Evolutionary conservation across 1,140 invertebrate species (phyloP).

Genomic region (Aphis gossypii): DNA sequence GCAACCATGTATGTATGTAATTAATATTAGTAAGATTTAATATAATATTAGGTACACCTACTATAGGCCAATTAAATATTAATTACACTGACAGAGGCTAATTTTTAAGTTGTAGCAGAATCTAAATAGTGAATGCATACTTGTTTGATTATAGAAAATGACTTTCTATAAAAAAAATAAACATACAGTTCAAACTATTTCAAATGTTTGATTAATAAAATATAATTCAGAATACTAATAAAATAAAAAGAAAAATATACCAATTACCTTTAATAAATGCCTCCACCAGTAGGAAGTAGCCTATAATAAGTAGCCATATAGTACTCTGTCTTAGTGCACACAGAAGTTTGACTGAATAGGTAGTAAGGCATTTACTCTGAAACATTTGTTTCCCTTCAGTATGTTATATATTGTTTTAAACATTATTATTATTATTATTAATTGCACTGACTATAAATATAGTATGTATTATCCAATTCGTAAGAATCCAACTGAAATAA

Average conservation of each 20-base stretch:
- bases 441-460: neutral
- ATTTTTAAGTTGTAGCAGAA: neutral
- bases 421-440: slow-evolving; percentile 13
- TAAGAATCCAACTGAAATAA: neutral
- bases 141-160: neutral
- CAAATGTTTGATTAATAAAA: neutral
- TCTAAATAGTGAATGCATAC: neutral
- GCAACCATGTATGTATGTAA: neutral
- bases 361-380: slow-evolving; percentile 47
- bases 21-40: neutral
- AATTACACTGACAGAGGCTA: neutral
- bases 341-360: slow-evolving; percentile 33
- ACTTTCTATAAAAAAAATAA: neutral
- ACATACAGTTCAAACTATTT: neutral
- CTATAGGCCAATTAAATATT: neutral
- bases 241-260: slow-evolving; percentile 22
- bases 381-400: slow-evolving; percentile 49
- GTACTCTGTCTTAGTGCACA: slow-evolving; percentile 23
- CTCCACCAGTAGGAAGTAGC: slow-evolving; percentile 40
- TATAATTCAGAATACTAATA: neutral
- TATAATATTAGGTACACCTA: neutral
- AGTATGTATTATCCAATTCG: slow-evolving; percentile 47
- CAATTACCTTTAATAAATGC: slow-evolving; percentile 45
- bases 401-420: slow-evolving; percentile 32
- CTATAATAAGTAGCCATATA: slow-evolving; percentile 41